phyloP scores from a whole-genome alignment of 2,113 vertebrate genomes.

The Spilogale gracilis region DNA sequence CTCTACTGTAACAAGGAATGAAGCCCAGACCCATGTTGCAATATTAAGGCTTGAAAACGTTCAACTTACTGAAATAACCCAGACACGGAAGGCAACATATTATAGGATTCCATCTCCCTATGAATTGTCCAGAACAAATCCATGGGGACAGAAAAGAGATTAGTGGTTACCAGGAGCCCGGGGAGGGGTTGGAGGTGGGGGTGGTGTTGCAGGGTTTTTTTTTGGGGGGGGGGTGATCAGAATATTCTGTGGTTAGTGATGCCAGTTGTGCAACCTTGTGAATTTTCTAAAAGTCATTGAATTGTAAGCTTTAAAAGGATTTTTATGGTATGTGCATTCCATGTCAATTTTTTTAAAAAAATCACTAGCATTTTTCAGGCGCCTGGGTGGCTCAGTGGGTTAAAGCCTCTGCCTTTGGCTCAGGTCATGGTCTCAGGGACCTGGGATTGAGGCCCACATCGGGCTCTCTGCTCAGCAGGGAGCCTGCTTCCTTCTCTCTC shows the following conservation, averaged over 20 bases:
- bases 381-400: no score
- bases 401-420: no score
- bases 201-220: background rate
- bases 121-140: background rate
- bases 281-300: background rate
- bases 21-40: background rate
- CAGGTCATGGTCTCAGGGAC: no score
- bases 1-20: background rate
- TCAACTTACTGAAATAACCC: background rate
- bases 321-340: background rate
- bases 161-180: background rate
- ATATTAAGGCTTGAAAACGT: background rate
- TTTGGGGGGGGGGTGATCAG: no score
- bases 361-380: background rate
- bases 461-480: no score
- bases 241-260: accelerated
- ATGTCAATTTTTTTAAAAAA: background rate
- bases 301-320: no score
- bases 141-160: background rate
- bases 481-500: no score
- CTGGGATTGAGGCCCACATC: no score
- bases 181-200: no score
- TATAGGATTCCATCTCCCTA: background rate
- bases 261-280: no score
- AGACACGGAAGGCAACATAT: background rate